phyloP scores from a whole-genome alignment of 2,888 invertebrate species.

The Pheosia tremula region DNA sequence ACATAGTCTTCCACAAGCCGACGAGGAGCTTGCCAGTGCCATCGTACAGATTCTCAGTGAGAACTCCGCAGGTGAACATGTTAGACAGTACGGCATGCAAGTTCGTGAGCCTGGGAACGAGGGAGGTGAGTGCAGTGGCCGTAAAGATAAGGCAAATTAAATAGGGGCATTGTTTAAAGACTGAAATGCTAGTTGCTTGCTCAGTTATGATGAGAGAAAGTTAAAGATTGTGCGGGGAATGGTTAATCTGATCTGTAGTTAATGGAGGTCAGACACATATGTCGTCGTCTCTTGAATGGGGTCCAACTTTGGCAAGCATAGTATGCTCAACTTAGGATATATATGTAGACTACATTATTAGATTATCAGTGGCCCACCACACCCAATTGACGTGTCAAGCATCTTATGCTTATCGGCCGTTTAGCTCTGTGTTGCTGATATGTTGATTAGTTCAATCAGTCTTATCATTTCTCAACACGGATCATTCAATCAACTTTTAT shows the following conservation, averaged over 20 bases:
- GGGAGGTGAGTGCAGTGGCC: constrained; percentile 10
- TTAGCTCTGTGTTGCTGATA: too few species aligned
- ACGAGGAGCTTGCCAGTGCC: constrained; percentile 57
- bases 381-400: background rate
- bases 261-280: background rate
- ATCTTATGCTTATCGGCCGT: too few species aligned
- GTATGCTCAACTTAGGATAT: background rate
- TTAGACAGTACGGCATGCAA: constrained; percentile 60
- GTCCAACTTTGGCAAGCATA: background rate
- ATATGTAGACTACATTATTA: too few species aligned
- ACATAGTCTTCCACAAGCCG: constrained; percentile 55
- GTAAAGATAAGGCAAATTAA: background rate
- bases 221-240: background rate
- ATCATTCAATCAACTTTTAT: too few species aligned
- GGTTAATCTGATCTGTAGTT: background rate
- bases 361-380: background rate
- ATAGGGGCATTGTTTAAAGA: constrained; percentile 9
- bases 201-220: background rate
- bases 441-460: too few species aligned
- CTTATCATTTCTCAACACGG: too few species aligned
- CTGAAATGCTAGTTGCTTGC: background rate
- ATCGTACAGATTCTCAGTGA: constrained; percentile 58
- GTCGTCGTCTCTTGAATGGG: background rate
- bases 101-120: constrained; percentile 66
- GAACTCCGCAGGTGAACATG: constrained; percentile 57